Conservation (phyloP, 1,140 invertebrate genomes). For the Sinonovacula constricta region DNA sequence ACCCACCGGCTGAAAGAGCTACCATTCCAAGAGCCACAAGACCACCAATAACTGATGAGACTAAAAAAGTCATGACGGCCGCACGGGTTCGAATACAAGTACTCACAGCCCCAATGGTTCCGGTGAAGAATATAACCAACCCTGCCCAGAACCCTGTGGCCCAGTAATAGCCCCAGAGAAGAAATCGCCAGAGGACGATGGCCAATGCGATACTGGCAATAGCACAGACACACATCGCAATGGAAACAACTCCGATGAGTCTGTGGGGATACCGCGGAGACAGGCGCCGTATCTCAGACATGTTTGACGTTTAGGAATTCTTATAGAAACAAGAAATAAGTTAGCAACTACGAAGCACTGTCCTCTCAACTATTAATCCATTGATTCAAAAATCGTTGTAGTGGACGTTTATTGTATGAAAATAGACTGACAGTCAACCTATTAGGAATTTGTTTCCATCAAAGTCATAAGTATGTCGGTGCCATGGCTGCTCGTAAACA, state of each 20-base stretch:
- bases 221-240: constrained; percentile 33
- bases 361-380: too few species aligned
- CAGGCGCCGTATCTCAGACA: constrained; percentile 21
- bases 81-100: constrained; percentile 17
- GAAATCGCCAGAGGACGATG: constrained; percentile 8
- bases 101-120: constrained; percentile 34
- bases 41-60: constrained; percentile 39
- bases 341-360: too few species aligned
- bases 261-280: constrained; percentile 27
- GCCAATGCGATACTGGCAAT: constrained; percentile 29
- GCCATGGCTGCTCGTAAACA: too few species aligned
- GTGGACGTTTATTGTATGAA: too few species aligned
- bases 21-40: constrained; percentile 36
- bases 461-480: too few species aligned
- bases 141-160: constrained; percentile 40
- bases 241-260: constrained; percentile 17
- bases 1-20: constrained; percentile 29
- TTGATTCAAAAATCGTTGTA: too few species aligned
- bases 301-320: too few species aligned
- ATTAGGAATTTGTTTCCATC: too few species aligned
- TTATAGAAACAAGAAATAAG: too few species aligned
- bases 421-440: too few species aligned
- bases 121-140: constrained; percentile 21
- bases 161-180: constrained; percentile 38
- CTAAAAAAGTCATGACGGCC: constrained; percentile 35